phyloP scores from a whole-genome alignment of 2,888 invertebrate genomes.

The Leptinotarsa peninsularis region DNA sequence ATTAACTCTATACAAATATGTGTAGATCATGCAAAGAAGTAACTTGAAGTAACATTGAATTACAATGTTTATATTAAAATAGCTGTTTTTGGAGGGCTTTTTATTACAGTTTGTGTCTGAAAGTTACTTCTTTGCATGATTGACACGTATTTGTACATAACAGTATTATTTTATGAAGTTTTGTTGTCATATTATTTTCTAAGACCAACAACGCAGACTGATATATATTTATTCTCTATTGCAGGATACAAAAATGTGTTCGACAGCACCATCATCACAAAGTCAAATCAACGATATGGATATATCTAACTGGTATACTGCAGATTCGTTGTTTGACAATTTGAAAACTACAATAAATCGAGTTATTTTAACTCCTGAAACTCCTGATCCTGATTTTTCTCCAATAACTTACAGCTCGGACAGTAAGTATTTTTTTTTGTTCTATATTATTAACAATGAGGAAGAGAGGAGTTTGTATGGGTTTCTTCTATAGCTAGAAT shows the following conservation, averaged over 20 bases:
- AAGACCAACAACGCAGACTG: not conserved
- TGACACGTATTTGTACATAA: too few species aligned
- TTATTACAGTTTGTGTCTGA: too few species aligned
- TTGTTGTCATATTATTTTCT: not conserved
- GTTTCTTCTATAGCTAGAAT: too few species aligned
- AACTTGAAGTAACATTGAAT: too few species aligned
- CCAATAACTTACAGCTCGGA: constrained; percentile 75
- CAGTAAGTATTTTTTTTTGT: constrained; percentile 66
- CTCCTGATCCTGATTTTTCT: constrained; percentile 70
- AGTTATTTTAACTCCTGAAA: constrained; percentile 73
- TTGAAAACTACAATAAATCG: constrained; percentile 76
- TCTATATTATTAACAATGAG: not conserved
- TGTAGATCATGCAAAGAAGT: too few species aligned
- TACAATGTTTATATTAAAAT: too few species aligned
- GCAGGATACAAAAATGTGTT: constrained; percentile 67
- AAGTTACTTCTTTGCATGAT: too few species aligned
- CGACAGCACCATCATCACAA: constrained; percentile 54
- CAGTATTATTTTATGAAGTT: not conserved
- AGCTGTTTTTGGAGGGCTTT: too few species aligned
- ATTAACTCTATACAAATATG: too few species aligned
- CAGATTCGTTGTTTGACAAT: constrained; percentile 81
- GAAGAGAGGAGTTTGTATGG: too few species aligned
- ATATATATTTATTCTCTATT: constrained; percentile 27
- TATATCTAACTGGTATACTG: constrained; percentile 76
- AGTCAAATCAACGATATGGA: constrained; percentile 69